These are phyloP conservation scores for Cochlearius cochlearius DNA, from an alignment of 2,113 vertebrate genomes.

Conservation along the genomic window DNA sequence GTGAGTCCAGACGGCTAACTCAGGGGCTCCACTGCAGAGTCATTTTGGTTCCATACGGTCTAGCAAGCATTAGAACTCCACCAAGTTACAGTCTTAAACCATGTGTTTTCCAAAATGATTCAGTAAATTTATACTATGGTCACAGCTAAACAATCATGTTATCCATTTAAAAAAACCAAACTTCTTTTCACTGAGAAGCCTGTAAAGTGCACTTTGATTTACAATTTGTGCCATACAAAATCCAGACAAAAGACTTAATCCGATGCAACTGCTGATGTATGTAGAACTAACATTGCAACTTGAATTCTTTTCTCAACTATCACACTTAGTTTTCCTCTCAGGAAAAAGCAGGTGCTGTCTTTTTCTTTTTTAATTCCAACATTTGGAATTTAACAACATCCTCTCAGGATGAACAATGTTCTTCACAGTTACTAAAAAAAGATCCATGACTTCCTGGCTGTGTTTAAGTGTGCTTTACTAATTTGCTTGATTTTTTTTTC, in stretches of 20 bases:
- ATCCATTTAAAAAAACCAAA: background rate
- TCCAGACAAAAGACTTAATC: background rate
- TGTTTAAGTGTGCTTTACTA: background rate
- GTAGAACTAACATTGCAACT: background rate
- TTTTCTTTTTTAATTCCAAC: background rate
- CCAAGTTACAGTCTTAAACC: background rate
- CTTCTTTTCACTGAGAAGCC: background rate
- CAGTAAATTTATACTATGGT: background rate
- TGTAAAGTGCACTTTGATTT: background rate
- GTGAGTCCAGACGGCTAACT: background rate
- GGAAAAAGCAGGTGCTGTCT: background rate
- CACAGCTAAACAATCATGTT: background rate
- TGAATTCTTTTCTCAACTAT: background rate
- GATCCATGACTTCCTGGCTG: background rate
- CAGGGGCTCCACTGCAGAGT: background rate
- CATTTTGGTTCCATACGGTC: background rate
- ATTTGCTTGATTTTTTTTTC: background rate
- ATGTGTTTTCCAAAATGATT: background rate
- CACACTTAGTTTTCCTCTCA: background rate
- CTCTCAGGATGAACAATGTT: background rate
- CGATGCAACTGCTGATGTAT: background rate
- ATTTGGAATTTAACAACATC: background rate
- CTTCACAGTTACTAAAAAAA: background rate
- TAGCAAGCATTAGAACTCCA: background rate
- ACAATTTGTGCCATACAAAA: background rate